phyloP scores from a whole-genome alignment of 2,797 vertebrate species.

The Chelon labrosus region DNA sequence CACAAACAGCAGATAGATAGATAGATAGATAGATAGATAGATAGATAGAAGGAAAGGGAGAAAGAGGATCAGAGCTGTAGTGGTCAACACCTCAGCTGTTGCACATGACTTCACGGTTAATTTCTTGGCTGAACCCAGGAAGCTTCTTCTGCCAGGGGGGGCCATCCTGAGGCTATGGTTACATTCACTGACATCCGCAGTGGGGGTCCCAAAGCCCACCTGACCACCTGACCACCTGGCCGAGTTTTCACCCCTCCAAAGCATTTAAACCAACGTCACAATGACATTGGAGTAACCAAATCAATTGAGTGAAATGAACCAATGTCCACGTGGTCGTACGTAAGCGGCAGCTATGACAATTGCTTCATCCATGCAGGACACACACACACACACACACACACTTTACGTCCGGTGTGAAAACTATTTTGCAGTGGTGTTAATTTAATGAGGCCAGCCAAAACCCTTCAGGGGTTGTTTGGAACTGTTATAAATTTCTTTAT shows the following conservation, averaged over 20 bases:
- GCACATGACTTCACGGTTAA: slow-evolving; percentile 78
- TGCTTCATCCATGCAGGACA: slow-evolving; percentile 16
- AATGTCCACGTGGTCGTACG: slow-evolving; percentile 27
- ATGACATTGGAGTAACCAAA: slow-evolving; percentile 56
- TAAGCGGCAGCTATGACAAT: slow-evolving; percentile 46
- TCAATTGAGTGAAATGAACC: slow-evolving; percentile 35
- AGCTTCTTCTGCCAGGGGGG: slow-evolving; percentile 68
- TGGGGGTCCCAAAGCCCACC: slow-evolving; percentile 64
- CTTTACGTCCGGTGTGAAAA: slow-evolving; percentile 24
- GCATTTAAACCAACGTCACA: slow-evolving; percentile 61
- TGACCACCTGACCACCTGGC: slow-evolving; percentile 56
- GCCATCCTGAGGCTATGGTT: slow-evolving; percentile 65
- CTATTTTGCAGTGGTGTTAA: slow-evolving; percentile 33
- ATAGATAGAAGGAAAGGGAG: slow-evolving; percentile 22
- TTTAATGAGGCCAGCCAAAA: slow-evolving; percentile 35
- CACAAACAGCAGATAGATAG: slow-evolving; percentile 20
- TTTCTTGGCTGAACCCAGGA: slow-evolving; percentile 75
- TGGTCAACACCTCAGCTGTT: slow-evolving; percentile 79
- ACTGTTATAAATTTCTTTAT: slow-evolving; percentile 20
- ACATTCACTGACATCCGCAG: slow-evolving; percentile 75
- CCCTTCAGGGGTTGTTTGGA: slow-evolving; percentile 25
- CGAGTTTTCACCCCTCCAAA: slow-evolving; percentile 62
- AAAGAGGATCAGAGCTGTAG: slow-evolving; percentile 45
- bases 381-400: slow-evolving; percentile 12
- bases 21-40: slow-evolving; percentile 25